phyloP scores from a whole-genome alignment of 2,888 invertebrate genomes.

The Seladonia tumulorum region DNA sequence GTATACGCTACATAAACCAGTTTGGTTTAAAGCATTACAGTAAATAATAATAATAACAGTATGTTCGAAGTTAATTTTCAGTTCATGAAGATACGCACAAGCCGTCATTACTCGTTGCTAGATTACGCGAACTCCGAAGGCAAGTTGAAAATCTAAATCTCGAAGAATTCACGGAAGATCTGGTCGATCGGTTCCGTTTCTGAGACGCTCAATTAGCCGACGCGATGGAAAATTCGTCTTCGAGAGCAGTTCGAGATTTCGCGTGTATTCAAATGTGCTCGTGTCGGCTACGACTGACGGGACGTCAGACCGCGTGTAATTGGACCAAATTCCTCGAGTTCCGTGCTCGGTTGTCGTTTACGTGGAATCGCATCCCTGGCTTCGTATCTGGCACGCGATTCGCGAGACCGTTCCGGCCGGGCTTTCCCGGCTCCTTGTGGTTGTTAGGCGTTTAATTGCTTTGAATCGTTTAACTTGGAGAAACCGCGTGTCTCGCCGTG shows the following conservation, averaged over 20 bases:
- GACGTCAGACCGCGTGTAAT: constrained; percentile 65
- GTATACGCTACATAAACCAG: too few relatives aligned
- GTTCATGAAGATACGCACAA: not conserved
- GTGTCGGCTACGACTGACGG: constrained; percentile 56
- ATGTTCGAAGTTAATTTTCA: not conserved
- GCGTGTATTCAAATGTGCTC: constrained; percentile 12
- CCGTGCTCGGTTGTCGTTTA: constrained; percentile 53
- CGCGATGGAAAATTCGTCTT: constrained; percentile 30
- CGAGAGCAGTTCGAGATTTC: constrained; percentile 14
- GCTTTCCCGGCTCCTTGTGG: constrained; percentile 33
- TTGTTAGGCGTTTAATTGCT: constrained; percentile 47
- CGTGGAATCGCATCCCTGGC: constrained; percentile 30
- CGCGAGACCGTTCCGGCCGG: constrained; percentile 23
- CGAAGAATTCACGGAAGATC: not conserved
- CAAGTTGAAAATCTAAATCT: not conserved
- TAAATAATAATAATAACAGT: not conserved
- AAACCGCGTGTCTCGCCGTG: constrained; percentile 7
- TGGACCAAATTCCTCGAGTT: constrained; percentile 66
- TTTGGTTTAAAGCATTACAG: too few relatives aligned
- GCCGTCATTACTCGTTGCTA: not conserved
- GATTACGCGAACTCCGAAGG: not conserved
- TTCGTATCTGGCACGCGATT: constrained; percentile 65
- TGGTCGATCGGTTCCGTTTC: not conserved
- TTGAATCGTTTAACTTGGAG: constrained; percentile 22
- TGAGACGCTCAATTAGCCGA: constrained; percentile 46